Base-by-base conservation (phyloP, 2,888 invertebrate genomes). In the Noctuana brunneofusca region DNA sequence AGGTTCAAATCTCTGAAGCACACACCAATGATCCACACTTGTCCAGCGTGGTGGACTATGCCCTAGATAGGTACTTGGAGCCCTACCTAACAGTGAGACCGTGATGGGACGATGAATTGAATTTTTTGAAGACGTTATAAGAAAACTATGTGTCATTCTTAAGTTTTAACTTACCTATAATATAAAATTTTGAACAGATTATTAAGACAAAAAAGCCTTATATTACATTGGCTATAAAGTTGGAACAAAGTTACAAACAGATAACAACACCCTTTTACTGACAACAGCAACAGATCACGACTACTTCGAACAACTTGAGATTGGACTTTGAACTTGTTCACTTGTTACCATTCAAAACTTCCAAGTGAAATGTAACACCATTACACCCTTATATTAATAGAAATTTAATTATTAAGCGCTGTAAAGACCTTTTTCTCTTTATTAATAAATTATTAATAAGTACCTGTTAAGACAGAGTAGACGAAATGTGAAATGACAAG, bases 261-360 rank as follows among this genome's bases (percentile, higher is more conserved):
- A 46, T 46, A 59, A 46, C 43, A 59, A 59, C 59, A 52, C 59
- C 43, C 27, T 59, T 53, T 53, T 41, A 49, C 20, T 52, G 59
- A 59, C 59, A 59, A 59, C 50, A 41, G 50, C 24, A 58, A 18
- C 52, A 52, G 52, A 59, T 59, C 59, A 59, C 24, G 22, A 41
- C 59, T 43, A 20, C 41, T 53, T 53, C 20, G 24, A 38, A 24
- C 43, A 53, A 59, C 43, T 59, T 53, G 52, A n/a, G 52, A 59
- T 59, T 52, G 52, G 43, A 53, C 52, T 58, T 58, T 52, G 27
- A 53, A 59, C 52, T 59, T 52, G 52, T 59, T 52, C 52, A 52
- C 58, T 58, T 58, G 58, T 43, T 50, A 57, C 46, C 41, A 41
- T 27, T 52, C 30, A 20, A 20, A 59, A 59, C 52, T 59, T 53